These are phyloP conservation scores for Hofmannophila pseudospretella DNA, from an alignment of 2,888 invertebrate genomes.

Conservation along the genomic window DNA sequence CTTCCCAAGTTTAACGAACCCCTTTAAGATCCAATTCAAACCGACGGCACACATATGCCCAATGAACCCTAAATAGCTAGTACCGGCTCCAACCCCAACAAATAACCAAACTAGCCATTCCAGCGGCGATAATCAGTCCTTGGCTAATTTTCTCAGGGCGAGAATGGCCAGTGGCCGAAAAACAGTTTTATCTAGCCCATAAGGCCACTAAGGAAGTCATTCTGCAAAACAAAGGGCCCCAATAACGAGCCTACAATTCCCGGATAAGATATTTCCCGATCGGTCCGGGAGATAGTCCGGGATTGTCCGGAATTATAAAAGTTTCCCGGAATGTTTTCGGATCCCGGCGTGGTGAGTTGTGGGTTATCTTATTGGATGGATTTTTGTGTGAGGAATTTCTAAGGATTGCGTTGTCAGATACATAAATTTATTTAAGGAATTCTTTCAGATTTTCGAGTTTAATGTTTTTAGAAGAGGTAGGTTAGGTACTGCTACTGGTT, in stretches of 20 bases:
- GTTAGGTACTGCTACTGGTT: too few species aligned
- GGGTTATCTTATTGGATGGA: not conserved
- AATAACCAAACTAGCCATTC: conserved; percentile 34
- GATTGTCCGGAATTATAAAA: conserved; percentile 25
- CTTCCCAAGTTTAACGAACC: too few species aligned
- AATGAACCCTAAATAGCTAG: too few species aligned
- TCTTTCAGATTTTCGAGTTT: not conserved
- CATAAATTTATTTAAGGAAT: not conserved
- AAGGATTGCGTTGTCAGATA: not conserved
- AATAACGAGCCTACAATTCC: conserved; percentile 40
- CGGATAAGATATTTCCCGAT: conserved; percentile 42
- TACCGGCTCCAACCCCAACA: not conserved
- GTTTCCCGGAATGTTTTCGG: conserved; percentile 13
- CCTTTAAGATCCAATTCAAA: too few species aligned
- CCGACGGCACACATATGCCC: too few species aligned
- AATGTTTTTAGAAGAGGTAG: too few species aligned
- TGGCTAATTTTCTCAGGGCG: conserved; percentile 45
- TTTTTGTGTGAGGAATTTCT: too few species aligned
- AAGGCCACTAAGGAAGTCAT: conserved; percentile 60
- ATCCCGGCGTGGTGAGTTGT: not conserved
- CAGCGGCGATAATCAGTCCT: conserved; percentile 39
- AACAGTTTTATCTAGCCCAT: conserved; percentile 61
- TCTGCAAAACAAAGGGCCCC: conserved; percentile 54
- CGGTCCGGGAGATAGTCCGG: conserved; percentile 37
- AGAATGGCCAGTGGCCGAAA: conserved; percentile 31